phyloP scores from a whole-genome alignment of 1,140 invertebrate species.

The Lethrus apterus region DNA sequence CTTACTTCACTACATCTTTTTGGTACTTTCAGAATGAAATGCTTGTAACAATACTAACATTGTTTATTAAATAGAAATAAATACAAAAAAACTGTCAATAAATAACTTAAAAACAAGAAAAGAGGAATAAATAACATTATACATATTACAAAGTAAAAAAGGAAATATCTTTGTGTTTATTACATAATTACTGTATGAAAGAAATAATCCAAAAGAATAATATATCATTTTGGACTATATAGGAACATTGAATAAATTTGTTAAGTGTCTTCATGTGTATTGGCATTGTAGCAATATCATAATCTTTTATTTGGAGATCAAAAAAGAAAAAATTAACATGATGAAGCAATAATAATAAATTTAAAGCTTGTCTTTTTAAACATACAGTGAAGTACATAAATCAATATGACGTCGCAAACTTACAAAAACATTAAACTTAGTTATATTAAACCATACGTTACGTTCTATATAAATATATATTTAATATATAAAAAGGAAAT shows the following conservation, averaged over 20 bases:
- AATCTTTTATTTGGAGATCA: constrained; percentile 10
- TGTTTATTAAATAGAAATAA: constrained; percentile 16
- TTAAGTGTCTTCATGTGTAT: constrained; percentile 3
- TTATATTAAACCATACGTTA: no score
- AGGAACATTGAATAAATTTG: constrained; percentile 9
- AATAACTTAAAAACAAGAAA: constrained; percentile 16
- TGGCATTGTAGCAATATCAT: constrained; percentile 5
- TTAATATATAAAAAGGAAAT: no score
- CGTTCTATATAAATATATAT: no score
- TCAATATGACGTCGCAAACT: no score
- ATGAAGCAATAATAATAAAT: no score
- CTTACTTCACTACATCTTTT: no score
- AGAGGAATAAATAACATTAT: constrained; percentile 14
- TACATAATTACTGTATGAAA: constrained; percentile 15
- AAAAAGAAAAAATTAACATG: constrained; percentile 3
- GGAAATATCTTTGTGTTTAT: constrained; percentile 13
- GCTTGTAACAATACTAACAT: constrained; percentile 2
- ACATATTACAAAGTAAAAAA: constrained; percentile 15
- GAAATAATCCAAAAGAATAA: constrained; percentile 5
- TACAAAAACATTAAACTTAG: no score
- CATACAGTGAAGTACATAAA: constrained; percentile 11
- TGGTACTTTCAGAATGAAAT: not conserved
- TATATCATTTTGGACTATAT: constrained; percentile 2
- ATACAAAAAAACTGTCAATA: constrained; percentile 16
- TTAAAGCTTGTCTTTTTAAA: constrained; percentile 2